Conservation (phyloP, 2,113 vertebrate genomes). For the Aegithalos caudatus region DNA sequence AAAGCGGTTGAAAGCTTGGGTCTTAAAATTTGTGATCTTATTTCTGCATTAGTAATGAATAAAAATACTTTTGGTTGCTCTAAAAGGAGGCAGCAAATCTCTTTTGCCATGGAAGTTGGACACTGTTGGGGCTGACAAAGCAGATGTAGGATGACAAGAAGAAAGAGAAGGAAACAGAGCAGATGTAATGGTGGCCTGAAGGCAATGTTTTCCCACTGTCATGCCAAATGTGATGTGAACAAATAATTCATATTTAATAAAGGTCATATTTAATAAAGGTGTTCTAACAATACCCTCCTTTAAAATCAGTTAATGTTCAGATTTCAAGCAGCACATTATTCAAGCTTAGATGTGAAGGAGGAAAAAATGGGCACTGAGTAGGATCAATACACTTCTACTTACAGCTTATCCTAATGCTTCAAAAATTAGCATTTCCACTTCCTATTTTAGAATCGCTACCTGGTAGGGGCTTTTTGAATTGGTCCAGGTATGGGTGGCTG, state of each 20-base stretch:
- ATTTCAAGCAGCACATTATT: background rate
- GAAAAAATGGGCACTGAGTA: background rate
- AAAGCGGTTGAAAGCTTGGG: background rate
- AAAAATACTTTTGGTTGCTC: background rate
- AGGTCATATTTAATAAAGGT: background rate
- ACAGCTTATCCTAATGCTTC: background rate
- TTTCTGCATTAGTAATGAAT: background rate
- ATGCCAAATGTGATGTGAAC: conserved; percentile 11
- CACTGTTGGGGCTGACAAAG: conserved; percentile 21
- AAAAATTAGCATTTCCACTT: background rate
- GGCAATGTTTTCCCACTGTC: conserved; percentile 41
- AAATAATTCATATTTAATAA: conserved; percentile 55
- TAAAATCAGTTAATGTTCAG: background rate
- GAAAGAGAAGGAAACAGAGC: conserved; percentile 44
- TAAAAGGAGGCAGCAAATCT: background rate
- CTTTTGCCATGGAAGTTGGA: background rate
- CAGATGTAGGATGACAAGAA: conserved; percentile 7
- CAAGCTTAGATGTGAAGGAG: background rate
- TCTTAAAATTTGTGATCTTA: background rate
- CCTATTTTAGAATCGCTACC: background rate
- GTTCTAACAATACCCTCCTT: background rate
- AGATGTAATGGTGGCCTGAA: conserved; percentile 48
- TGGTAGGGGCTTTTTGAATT: background rate
- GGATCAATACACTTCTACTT: background rate
- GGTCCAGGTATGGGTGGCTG: background rate